A percentile compares a stretch with the other conserved stretches of the same genome.
Conservation (phyloP, 2,888 invertebrate species). For the Calameuta idolon region DNA sequence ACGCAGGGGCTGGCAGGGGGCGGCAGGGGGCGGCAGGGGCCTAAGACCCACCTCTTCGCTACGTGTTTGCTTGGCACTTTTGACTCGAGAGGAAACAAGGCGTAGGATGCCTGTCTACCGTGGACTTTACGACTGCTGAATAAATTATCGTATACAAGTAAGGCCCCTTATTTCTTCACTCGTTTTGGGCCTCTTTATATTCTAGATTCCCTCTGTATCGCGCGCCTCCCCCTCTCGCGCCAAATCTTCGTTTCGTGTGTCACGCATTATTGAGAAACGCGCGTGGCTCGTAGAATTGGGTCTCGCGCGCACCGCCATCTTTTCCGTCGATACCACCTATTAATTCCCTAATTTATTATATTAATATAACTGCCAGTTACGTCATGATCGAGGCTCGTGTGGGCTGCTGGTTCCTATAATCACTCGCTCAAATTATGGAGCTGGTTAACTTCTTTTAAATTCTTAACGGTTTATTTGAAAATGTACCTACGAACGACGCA, state of each 20-base stretch:
- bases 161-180: neutral
- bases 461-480: neutral
- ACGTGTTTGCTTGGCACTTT: constrained; percentile 49
- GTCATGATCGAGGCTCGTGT: neutral
- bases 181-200: neutral
- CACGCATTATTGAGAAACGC: neutral
- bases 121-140: constrained; percentile 50
- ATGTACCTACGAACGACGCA: neutral
- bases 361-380: neutral
- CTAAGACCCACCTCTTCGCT: constrained; percentile 28
- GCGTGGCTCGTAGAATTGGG: neutral
- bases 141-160: constrained; percentile 45
- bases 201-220: neutral
- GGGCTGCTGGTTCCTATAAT: too few species aligned
- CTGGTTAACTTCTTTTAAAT: neutral
- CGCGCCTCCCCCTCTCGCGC: neutral
- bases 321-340: neutral
- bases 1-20: too few species aligned
- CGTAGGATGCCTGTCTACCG: constrained; percentile 43
- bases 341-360: neutral
- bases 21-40: too few species aligned
- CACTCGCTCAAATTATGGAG: neutral
- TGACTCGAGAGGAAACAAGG: constrained; percentile 44
- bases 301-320: neutral
- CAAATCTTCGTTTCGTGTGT: neutral